Percentiles rank a stretch among this genome's conserved stretches.
Conservation (phyloP, 2,797 vertebrate genomes). For the Oceanodroma leucorhoa region DNA sequence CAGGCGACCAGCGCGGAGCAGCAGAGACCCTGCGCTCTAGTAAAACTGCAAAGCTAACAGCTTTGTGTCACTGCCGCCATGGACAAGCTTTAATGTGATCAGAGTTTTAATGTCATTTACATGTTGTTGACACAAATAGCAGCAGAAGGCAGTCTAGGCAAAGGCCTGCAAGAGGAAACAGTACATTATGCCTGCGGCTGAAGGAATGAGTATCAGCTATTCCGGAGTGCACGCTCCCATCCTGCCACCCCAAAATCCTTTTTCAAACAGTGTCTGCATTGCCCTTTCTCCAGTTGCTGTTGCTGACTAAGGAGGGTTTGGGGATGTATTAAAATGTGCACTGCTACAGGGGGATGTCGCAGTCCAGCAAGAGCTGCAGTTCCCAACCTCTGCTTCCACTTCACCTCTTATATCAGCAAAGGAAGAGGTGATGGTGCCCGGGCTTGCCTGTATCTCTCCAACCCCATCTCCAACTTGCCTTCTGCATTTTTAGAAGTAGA, state of each 20-base stretch:
- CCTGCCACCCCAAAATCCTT: not conserved
- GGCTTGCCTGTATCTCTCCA: not conserved
- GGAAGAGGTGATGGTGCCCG: not conserved
- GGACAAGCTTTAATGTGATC: not conserved
- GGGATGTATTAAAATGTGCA: not conserved
- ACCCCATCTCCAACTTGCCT: not conserved
- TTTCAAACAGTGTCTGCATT: not conserved
- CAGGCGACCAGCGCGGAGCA: not conserved
- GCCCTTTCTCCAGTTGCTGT: not conserved
- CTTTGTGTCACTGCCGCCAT: fast-evolving
- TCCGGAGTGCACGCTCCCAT: no score
- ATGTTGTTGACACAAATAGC: not conserved
- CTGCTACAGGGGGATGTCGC: not conserved
- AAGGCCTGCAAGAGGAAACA: not conserved
- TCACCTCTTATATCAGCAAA: not conserved
- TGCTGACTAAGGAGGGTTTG: not conserved
- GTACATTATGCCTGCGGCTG: not conserved
- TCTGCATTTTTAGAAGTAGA: not conserved
- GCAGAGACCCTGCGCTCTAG: fast-evolving
- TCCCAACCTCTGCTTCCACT: not conserved
- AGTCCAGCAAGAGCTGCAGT: not conserved
- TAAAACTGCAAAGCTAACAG: not conserved
- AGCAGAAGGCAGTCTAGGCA: not conserved
- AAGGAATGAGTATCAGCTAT: not conserved
- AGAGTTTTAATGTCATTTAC: not conserved